Percentiles rank a stretch among this genome's conserved stretches.
These are phyloP conservation scores for Tragopan temminckii DNA, from an alignment of 2,797 vertebrate genomes.

Conservation along the genomic window DNA sequence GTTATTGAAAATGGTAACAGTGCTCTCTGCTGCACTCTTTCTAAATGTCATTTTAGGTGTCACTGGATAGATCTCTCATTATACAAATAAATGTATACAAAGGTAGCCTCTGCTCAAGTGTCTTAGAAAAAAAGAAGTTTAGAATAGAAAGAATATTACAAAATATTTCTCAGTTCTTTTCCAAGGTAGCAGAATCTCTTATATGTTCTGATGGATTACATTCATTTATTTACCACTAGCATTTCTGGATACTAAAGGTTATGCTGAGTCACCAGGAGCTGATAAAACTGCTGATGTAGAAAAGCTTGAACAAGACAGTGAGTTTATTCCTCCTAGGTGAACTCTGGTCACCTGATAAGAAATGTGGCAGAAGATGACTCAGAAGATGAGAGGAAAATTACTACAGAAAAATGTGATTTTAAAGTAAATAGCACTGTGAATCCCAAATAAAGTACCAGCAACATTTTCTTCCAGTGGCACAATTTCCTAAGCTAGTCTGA, in stretches of 20 bases:
- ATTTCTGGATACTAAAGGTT: conserved; percentile 5
- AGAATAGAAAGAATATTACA: not conserved
- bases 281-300: conserved; percentile 4
- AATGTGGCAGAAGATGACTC: not conserved
- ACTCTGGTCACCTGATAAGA: not conserved
- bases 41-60: not conserved
- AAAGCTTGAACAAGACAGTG: conserved; percentile 2
- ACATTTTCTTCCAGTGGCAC: not conserved
- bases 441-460: not conserved
- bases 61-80: conserved; percentile 15
- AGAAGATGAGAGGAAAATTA: not conserved
- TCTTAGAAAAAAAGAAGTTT: not conserved
- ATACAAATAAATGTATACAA: not conserved
- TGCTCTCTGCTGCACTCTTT: not conserved
- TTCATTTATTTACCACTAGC: not conserved
- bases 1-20: conserved; percentile 1
- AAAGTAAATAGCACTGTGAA: not conserved
- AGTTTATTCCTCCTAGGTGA: not conserved
- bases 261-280: not conserved
- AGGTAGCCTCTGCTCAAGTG: not conserved
- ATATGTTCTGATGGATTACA: not conserved
- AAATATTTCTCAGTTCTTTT: not conserved
- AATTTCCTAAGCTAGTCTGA: not conserved
- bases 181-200: not conserved
- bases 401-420: not conserved